Evolutionary conservation across 1,140 invertebrate genomes (phyloP).

Genomic region (Anastatus disparis): DNA sequence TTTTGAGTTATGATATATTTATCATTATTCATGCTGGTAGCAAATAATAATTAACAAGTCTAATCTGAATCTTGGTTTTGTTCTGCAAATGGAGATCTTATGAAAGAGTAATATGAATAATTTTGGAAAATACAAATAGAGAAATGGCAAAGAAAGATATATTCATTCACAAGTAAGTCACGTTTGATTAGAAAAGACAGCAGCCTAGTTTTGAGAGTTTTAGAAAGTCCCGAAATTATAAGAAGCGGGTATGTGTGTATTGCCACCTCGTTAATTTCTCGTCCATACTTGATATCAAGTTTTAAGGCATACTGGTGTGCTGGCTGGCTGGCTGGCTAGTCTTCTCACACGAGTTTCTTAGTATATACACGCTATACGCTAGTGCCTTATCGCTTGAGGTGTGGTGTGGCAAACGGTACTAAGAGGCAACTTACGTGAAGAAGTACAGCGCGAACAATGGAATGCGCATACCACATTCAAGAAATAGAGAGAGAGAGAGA

Average conservation of each 20-base stretch:
- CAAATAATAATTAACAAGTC: too few relatives aligned
- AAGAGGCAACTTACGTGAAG: neutral
- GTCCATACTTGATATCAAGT: conserved; percentile 19
- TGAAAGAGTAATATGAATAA: too few relatives aligned
- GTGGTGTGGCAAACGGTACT: neutral
- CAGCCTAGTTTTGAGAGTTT: too few relatives aligned
- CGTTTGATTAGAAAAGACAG: too few relatives aligned
- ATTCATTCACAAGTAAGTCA: too few relatives aligned
- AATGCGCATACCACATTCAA: neutral
- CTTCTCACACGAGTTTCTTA: conserved; percentile 21
- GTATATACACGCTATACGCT: too few relatives aligned
- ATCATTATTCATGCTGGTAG: too few relatives aligned
- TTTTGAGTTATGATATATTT: too few relatives aligned
- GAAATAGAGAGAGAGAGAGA: conserved; percentile 3
- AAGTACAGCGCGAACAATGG: conserved; percentile 29
- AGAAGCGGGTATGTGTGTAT: neutral
- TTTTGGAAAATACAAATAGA: neutral
- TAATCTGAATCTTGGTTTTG: too few relatives aligned
- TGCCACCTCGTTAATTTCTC: conserved; percentile 12
- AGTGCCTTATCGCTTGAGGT: conserved; percentile 11
- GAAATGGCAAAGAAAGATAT: too few relatives aligned
- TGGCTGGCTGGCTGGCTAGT: too few relatives aligned
- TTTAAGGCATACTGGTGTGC: neutral
- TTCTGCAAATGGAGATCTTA: too few relatives aligned
- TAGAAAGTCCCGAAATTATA: neutral